Evolutionary conservation across 2,113 vertebrate genomes (phyloP).

Genomic region (Mobula birostris): DNA sequence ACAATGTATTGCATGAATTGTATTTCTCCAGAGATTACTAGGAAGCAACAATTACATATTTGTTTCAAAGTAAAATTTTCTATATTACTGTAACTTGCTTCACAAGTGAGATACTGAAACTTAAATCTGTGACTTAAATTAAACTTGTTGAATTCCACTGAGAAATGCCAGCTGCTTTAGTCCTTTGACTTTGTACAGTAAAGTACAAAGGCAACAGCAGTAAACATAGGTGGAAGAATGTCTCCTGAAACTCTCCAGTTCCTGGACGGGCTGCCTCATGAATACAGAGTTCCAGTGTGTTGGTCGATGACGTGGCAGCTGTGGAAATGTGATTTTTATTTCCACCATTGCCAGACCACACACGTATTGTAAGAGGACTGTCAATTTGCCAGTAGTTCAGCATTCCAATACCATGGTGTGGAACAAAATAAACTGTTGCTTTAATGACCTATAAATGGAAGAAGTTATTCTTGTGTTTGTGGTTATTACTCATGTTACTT

Average conservation of each 20-base stretch:
- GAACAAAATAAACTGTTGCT: not conserved
- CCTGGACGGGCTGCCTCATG: not conserved
- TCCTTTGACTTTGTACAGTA: not conserved
- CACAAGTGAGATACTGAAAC: not conserved
- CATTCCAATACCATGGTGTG: conserved; percentile 13
- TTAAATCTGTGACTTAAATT: not conserved
- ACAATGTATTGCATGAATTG: not conserved
- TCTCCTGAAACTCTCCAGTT: not conserved
- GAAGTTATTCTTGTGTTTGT: not conserved
- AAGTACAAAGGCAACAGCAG: not conserved
- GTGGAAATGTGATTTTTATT: conserved; percentile 23
- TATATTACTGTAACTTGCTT: not conserved
- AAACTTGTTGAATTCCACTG: not conserved
- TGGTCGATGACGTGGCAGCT: conserved; percentile 8
- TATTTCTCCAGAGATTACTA: not conserved
- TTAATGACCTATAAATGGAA: conserved; percentile 1
- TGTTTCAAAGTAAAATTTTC: not conserved
- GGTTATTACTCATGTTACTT: not conserved
- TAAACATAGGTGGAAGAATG: not conserved
- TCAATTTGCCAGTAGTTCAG: conserved; percentile 10
- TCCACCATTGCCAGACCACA: not conserved
- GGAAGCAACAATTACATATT: not conserved
- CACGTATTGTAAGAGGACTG: not conserved
- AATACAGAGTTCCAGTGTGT: not conserved
- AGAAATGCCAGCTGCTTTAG: not conserved